phyloP scores from a whole-genome alignment of 1,140 invertebrate genomes.

The Pteromalus puparum region DNA sequence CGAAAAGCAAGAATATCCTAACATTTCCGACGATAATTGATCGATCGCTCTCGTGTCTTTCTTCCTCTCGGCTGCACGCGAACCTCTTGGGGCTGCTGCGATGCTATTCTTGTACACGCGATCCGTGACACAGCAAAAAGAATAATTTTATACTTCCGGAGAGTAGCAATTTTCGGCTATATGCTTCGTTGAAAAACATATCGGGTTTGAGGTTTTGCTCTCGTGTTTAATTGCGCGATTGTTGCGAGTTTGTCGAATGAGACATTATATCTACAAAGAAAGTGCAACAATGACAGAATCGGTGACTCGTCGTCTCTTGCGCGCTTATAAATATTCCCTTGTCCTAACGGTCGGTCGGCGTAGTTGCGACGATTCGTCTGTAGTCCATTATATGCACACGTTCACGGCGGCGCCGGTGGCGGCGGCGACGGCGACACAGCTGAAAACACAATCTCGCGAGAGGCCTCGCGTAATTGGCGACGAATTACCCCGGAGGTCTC shows the following conservation, averaged over 20 bases:
- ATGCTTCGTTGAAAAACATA: neutral
- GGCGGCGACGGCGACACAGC: neutral
- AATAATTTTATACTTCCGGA: neutral
- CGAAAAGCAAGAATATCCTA: too few relatives aligned
- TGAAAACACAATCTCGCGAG: conserved; percentile 52
- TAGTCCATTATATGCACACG: neutral
- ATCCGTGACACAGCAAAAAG: neutral
- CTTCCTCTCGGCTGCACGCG: neutral
- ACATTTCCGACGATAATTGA: neutral
- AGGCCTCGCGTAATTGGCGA: conserved; percentile 57
- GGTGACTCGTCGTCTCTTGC: too few relatives aligned
- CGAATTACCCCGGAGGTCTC: conserved; percentile 61
- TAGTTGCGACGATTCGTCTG: neutral
- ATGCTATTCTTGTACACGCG: too few relatives aligned
- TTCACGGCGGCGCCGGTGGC: neutral
- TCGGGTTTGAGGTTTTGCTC: too few relatives aligned
- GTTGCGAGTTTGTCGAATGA: too few relatives aligned
- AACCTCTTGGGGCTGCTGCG: neutral
- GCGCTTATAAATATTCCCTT: too few relatives aligned
- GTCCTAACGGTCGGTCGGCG: too few relatives aligned
- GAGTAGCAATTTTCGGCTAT: conserved; percentile 9
- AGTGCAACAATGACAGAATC: too few relatives aligned
- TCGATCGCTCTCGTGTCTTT: neutral
- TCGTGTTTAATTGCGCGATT: too few relatives aligned
- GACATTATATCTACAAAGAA: too few relatives aligned